Conservation (phyloP, 2,113 vertebrate species). For the Hypanus sabinus region DNA sequence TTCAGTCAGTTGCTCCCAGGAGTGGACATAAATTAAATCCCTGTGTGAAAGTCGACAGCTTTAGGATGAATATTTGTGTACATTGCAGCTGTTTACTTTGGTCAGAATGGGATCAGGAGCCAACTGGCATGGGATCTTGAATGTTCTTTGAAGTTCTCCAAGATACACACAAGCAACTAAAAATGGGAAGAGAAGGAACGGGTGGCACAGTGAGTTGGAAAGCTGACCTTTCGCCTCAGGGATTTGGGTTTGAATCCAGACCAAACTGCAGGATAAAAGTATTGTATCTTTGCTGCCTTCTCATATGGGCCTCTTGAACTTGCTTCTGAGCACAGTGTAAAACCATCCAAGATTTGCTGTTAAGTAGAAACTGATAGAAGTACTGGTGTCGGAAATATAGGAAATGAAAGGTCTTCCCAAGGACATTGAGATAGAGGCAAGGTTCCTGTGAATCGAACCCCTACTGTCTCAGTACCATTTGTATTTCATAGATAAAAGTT, state of each 20-base stretch:
- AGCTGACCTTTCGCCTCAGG: conserved; percentile 5
- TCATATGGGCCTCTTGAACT: not conserved
- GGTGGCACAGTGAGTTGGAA: not conserved
- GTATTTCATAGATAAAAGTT: too few species aligned
- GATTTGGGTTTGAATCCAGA: conserved; percentile 15
- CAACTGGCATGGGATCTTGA: conserved; percentile 13
- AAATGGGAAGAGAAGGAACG: conserved; percentile 29
- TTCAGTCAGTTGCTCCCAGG: not conserved
- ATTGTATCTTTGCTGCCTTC: not conserved
- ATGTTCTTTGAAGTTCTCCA: conserved; percentile 2
- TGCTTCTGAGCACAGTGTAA: not conserved
- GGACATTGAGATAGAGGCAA: not conserved
- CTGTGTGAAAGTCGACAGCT: not conserved
- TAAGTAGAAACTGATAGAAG: not conserved
- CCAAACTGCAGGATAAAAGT: not conserved
- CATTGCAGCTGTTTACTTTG: conserved; percentile 1
- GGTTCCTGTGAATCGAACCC: not conserved
- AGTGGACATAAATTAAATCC: not conserved
- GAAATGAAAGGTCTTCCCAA: not conserved
- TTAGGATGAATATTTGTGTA: not conserved
- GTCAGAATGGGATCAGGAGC: not conserved
- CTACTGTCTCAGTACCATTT: too few species aligned
- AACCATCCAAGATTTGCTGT: not conserved
- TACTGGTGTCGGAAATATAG: not conserved
- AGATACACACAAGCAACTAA: conserved; percentile 24